These are phyloP conservation scores for Cyanoramphus novaezelandiae DNA, from an alignment of 2,113 vertebrate species.

Conservation along the genomic window DNA sequence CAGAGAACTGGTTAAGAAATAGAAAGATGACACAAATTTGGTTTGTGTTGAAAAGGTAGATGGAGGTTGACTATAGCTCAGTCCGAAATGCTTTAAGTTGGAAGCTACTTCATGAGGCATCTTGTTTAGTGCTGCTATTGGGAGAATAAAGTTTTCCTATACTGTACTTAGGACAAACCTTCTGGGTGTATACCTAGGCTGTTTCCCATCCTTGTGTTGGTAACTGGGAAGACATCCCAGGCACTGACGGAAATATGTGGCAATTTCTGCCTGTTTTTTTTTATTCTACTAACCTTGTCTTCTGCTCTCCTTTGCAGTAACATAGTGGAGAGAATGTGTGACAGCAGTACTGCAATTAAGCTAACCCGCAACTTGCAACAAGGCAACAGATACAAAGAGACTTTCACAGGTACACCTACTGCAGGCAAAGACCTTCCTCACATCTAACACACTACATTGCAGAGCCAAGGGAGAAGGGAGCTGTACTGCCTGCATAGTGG, in stretches of 20 bases:
- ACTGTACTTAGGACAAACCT: background rate
- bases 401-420: conserved; percentile 83
- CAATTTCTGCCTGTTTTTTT: background rate
- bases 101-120: background rate
- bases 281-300: background rate
- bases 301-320: conserved; percentile 68
- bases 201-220: background rate
- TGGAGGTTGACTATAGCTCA: background rate
- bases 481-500: background rate
- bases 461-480: background rate
- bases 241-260: background rate
- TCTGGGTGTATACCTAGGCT: background rate
- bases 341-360: conserved; percentile 85
- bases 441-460: background rate
- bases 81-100: background rate
- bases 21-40: background rate
- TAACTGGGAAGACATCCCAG: background rate
- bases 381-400: conserved; percentile 89
- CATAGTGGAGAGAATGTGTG: conserved; percentile 90
- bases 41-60: background rate
- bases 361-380: conserved; percentile 85
- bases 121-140: background rate
- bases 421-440: background rate
- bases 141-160: background rate
- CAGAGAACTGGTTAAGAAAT: background rate